Percentiles rank a stretch among this genome's conserved stretches.
Evolutionary conservation across 2,888 invertebrate species (phyloP).

Genomic region (Seira musarum): DNA sequence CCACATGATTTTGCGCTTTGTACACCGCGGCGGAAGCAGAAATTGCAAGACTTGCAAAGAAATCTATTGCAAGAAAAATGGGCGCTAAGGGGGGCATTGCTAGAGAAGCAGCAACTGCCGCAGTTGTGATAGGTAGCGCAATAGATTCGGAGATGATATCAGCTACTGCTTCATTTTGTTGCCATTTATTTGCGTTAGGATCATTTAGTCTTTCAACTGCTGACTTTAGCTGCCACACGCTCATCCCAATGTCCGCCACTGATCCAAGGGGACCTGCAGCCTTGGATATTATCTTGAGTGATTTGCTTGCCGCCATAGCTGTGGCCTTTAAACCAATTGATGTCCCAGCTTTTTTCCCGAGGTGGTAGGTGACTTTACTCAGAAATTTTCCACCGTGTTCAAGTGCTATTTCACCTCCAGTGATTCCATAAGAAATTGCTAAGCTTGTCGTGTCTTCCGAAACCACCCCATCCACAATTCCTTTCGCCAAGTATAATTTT

Average conservation of each 20-base stretch:
- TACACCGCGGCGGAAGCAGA: neutral
- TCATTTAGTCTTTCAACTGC: slow-evolving; percentile 12
- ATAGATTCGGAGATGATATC: slow-evolving; percentile 49
- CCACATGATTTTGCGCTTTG: slow-evolving; percentile 45
- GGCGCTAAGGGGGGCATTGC: slow-evolving; percentile 49
- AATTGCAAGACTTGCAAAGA: slow-evolving; percentile 26
- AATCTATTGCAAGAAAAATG: slow-evolving; percentile 23
- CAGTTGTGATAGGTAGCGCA: slow-evolving; percentile 39
- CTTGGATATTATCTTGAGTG: slow-evolving; percentile 14
- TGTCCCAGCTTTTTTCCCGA: too few species aligned
- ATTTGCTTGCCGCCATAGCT: slow-evolving; percentile 27
- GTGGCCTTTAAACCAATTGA: too few species aligned
- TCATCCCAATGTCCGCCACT: slow-evolving; percentile 28
- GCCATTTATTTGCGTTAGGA: slow-evolving; percentile 30
- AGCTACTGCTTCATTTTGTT: slow-evolving; percentile 60
- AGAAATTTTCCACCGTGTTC: too few species aligned
- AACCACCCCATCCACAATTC: too few species aligned
- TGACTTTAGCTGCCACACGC: slow-evolving; percentile 18
- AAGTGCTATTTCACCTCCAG: too few species aligned
- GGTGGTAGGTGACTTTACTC: too few species aligned
- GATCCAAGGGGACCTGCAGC: slow-evolving; percentile 39
- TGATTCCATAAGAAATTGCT: too few species aligned
- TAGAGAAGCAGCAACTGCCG: slow-evolving; percentile 10
- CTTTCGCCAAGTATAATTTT: too few species aligned
- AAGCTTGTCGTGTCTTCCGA: too few species aligned